Evolutionary conservation across 2,797 vertebrate genomes (phyloP), one percentile per base, ranked within the genome.

Genomic region (Bucorvus abyssinicus): DNA sequence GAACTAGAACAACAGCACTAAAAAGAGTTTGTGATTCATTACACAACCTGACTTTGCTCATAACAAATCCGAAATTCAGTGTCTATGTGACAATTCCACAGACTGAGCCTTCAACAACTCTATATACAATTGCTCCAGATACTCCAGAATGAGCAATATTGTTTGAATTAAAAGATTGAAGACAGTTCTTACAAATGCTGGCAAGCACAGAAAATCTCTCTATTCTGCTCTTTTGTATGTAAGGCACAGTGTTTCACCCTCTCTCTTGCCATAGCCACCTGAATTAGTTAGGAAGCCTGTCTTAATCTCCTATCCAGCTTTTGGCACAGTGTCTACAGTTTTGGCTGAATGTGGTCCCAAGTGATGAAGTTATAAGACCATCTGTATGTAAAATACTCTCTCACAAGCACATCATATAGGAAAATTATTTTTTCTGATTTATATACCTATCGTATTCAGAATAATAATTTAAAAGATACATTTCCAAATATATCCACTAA

Each of bases 1-100:
- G 30, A 93, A 84, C 38, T 57, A 75, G 57, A 90, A 86, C 17
- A 77, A 50, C 0, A 50, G 36, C 18, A 42, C 14, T 57, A 42
- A 68, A 67, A 84, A 30, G 16, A 89, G 11, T 23, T 44, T 68
- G 17, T 1, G 3, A 52, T 65, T 89, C 86, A 86, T 36, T 71
- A 88, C 0, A 0, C 0, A 2, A 68, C 0, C 2, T 13, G 13
- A 82, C 38, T 82, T 84, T 21, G 15, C 26, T 63, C 70, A 67
- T 7, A 69, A 75, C 60, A 61, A 7, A 19, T 6, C 27, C 57
- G 56, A 87, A 90, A 69, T 69, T 71, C 27, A 38, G 21, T 20
- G 7, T 29, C 40, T 30, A 1, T 17, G 26, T 36, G 53, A 50
- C 17, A 38, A 55, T 80, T 64, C 34, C 34, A 69, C 13, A 55